These are phyloP conservation scores for Anser cygnoides DNA, from an alignment of 2,113 vertebrate genomes.

Conservation along the genomic window DNA sequence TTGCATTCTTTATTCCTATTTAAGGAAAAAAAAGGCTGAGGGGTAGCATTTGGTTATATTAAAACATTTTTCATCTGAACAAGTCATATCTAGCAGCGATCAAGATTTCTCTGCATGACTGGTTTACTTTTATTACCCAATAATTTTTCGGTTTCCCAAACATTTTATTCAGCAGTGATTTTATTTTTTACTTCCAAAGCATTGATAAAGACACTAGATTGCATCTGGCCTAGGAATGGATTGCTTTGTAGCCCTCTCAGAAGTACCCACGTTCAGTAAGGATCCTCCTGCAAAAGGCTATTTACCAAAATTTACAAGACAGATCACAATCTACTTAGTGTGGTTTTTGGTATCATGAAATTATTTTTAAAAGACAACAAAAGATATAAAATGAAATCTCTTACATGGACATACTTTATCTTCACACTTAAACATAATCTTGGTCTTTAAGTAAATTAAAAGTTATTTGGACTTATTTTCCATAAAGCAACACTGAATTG, in stretches of 20 bases:
- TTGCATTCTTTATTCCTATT: not conserved
- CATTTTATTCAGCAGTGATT: not conserved
- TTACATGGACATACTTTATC: not conserved
- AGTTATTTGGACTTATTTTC: not conserved
- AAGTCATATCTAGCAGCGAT: not conserved
- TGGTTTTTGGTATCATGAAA: not conserved
- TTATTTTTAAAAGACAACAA: not conserved
- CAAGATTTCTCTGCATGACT: not conserved
- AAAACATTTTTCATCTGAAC: not conserved
- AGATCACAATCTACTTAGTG: not conserved
- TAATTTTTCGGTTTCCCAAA: not conserved
- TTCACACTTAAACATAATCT: not conserved
- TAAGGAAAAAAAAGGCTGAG: not conserved
- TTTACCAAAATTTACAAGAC: not conserved
- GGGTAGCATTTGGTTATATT: not conserved
- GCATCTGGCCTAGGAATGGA: not conserved
- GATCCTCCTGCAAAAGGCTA: not conserved
- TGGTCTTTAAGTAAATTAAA: no score
- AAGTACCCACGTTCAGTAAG: fast-evolving
- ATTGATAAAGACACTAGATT: not conserved
- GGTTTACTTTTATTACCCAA: not conserved
- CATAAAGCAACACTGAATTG: not conserved
- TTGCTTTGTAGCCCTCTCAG: not conserved
- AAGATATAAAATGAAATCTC: not conserved
- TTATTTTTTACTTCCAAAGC: not conserved